phyloP scores from a whole-genome alignment of 1,140 invertebrate genomes.

The Saccostrea echinata region DNA sequence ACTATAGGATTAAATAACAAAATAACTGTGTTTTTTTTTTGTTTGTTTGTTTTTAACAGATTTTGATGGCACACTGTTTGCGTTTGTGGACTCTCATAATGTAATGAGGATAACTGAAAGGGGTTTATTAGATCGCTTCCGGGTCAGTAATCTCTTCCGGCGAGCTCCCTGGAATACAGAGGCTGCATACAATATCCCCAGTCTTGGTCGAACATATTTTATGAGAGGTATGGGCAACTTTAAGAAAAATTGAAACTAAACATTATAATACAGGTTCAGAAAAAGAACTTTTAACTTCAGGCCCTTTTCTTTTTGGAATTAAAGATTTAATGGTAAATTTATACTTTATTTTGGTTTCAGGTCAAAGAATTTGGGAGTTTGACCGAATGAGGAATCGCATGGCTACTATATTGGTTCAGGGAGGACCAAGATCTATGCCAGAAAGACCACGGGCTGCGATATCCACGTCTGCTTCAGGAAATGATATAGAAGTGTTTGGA shows the following conservation, averaged over 20 bases:
- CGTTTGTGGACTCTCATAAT: not conserved
- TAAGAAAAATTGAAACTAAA: no score
- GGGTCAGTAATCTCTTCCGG: not conserved
- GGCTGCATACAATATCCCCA: conserved; percentile 23
- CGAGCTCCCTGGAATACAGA: conserved; percentile 5
- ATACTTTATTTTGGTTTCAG: not conserved
- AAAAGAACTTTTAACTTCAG: no score
- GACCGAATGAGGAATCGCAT: conserved; percentile 40
- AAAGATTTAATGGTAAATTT: no score
- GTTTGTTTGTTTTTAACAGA: not conserved
- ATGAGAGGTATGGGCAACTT: conserved; percentile 4
- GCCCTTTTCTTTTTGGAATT: no score
- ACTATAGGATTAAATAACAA: not conserved
- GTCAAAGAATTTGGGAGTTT: conserved; percentile 34
- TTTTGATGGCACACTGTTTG: conserved; percentile 35
- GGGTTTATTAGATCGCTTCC: not conserved
- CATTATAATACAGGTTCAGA: no score
- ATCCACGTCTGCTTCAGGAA: not conserved
- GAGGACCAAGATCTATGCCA: not conserved
- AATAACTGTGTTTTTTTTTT: not conserved
- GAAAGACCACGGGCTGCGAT: conserved; percentile 30
- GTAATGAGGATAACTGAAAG: not conserved
- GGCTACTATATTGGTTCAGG: conserved; percentile 26
- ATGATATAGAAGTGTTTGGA: conserved; percentile 10
- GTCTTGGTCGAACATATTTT: not conserved